phyloP scores from a whole-genome alignment of 2,797 vertebrate genomes.

The Atherinosoma microstoma region DNA sequence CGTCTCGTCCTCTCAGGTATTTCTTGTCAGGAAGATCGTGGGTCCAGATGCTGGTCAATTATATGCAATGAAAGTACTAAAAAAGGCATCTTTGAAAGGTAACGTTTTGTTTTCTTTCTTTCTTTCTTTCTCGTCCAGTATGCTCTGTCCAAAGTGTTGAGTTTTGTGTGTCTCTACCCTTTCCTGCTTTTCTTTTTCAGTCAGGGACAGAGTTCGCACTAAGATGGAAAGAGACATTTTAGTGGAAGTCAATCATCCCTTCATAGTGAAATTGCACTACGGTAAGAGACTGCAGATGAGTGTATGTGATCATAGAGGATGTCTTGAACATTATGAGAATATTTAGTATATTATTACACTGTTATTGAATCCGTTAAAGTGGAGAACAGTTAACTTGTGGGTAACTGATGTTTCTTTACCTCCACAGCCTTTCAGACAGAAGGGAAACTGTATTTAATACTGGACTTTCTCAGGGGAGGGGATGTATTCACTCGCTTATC shows the following conservation, averaged over 20 bases:
- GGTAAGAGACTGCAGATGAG: constrained; percentile 82
- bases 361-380: constrained; percentile 5
- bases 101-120: constrained; percentile 11
- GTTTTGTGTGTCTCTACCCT: constrained; percentile 27
- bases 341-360: background rate
- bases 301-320: constrained; percentile 17
- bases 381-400: background rate
- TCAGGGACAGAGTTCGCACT: constrained; percentile 96
- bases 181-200: constrained; percentile 74
- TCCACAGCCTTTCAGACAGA: constrained; percentile 96
- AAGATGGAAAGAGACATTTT: constrained; percentile 99
- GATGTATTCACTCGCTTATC: constrained; percentile 99
- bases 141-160: constrained; percentile 34
- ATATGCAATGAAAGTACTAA: constrained; percentile 99
- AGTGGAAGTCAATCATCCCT: constrained; percentile 98
- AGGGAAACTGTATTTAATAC: constrained; percentile 99
- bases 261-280: constrained; percentile 99
- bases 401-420: constrained; percentile 26
- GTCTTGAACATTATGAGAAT: background rate
- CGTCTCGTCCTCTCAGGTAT: constrained; percentile 85
- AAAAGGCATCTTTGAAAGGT: constrained; percentile 99
- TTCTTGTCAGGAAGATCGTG: constrained; percentile 94
- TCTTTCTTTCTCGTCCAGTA: background rate
- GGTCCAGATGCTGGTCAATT: constrained; percentile 97
- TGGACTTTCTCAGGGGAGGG: constrained; percentile 99